phyloP scores from a whole-genome alignment of 2,888 invertebrate species.

The Cosmia pyralina region DNA sequence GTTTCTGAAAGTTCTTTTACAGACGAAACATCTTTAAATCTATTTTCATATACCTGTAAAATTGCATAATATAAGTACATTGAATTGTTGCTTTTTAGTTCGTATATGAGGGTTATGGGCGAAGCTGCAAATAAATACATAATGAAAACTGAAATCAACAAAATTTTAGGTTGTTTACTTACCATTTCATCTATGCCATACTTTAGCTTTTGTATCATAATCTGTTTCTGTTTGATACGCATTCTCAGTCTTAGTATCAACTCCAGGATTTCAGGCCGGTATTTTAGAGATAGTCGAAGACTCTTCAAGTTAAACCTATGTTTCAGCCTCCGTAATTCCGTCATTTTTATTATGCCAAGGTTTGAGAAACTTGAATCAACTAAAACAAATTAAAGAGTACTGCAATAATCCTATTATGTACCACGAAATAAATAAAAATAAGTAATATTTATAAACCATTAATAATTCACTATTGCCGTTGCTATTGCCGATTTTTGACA shows the following conservation, averaged over 20 bases:
- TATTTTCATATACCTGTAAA: conserved; percentile 41
- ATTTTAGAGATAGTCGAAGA: conserved; percentile 84
- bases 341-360: conserved; percentile 45
- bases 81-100: neutral
- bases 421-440: neutral
- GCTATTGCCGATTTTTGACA: neutral
- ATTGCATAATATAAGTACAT: neutral
- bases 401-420: neutral
- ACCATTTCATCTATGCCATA: conserved; percentile 89
- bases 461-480: too few relatives aligned
- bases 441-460: too few relatives aligned
- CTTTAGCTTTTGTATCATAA: conserved; percentile 90
- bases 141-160: neutral
- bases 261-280: conserved; percentile 90
- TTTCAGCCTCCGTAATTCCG: conserved; percentile 61
- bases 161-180: conserved; percentile 64
- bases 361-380: neutral
- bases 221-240: conserved; percentile 89
- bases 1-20: conserved; percentile 34
- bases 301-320: conserved; percentile 69
- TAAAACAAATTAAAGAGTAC: conserved; percentile 1
- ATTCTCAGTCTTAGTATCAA: conserved; percentile 90
- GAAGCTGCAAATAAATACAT: neutral
- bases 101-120: too few relatives aligned
- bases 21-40: conserved; percentile 27